Conservation (phyloP, 2,888 invertebrate species). For the Lochmaea crataegi region DNA sequence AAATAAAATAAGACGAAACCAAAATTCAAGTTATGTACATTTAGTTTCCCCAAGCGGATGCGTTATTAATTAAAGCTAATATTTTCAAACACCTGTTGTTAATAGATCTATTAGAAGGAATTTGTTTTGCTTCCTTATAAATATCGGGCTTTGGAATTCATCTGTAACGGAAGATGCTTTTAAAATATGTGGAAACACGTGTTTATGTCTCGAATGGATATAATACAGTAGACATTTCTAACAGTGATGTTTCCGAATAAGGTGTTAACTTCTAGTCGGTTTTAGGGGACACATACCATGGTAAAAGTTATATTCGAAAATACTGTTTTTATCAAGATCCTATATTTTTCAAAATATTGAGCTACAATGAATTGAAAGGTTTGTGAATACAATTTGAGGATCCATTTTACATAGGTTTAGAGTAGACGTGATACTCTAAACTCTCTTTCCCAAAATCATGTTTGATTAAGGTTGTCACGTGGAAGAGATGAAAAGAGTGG, state of each 20-base stretch:
- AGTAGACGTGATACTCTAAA: no score
- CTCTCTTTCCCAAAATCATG: no score
- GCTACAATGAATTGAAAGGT: no score
- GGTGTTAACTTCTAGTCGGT: neutral
- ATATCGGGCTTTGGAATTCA: neutral
- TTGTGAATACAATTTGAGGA: no score
- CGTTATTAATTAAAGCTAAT: neutral
- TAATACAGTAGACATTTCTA: neutral
- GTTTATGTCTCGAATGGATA: neutral
- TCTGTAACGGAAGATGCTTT: slow-evolving; percentile 10
- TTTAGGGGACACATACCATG: no score
- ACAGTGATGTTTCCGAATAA: neutral
- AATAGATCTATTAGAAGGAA: slow-evolving; percentile 32
- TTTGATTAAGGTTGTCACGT: no score
- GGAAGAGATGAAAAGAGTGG: no score
- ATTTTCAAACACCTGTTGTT: slow-evolving; percentile 23
- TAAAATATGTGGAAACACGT: slow-evolving; percentile 13
- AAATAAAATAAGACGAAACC: neutral
- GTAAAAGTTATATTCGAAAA: no score
- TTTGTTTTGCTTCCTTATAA: slow-evolving; percentile 16
- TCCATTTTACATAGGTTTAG: no score
- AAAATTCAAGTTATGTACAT: neutral
- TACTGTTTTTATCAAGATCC: no score
- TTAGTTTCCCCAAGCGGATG: neutral
- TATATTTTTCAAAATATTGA: no score